These are phyloP conservation scores for Oscheius sp. DNA, from an alignment of 2,888 invertebrate genomes.

Conservation along the genomic window DNA sequence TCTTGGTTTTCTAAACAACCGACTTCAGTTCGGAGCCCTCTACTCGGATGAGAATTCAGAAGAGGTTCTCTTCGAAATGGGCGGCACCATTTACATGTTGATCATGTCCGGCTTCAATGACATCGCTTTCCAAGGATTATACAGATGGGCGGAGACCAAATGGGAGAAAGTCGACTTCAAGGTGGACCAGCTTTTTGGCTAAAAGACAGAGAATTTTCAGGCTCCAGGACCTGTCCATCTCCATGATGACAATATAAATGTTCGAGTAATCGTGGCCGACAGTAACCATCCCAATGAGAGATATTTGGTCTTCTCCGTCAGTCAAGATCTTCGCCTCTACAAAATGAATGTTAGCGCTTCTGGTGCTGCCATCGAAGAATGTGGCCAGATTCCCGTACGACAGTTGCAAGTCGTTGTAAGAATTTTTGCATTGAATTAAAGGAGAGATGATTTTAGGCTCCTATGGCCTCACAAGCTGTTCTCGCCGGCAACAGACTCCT, in stretches of 20 bases:
- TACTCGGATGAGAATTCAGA: conserved; percentile 12
- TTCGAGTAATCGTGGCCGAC: neutral
- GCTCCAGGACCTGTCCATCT: conserved; percentile 2
- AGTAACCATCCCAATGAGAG: conserved; percentile 6
- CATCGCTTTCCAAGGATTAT: neutral
- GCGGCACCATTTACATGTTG: neutral
- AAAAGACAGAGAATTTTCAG: neutral
- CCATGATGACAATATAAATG: conserved; percentile 17
- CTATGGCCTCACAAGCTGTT: conserved; percentile 4
- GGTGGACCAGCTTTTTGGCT: neutral
- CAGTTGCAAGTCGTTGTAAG: conserved; percentile 14
- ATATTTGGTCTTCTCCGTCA: conserved; percentile 11
- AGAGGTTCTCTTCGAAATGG: conserved; percentile 16
- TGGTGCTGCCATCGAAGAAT: neutral
- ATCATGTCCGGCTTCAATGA: conserved; percentile 22
- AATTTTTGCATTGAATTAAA: too few species aligned
- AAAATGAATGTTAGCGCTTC: neutral
- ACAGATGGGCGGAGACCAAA: conserved; percentile 2
- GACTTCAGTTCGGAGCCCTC: neutral
- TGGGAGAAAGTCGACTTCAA: conserved; percentile 7
- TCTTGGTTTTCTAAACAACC: neutral
- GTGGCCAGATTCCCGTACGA: neutral
- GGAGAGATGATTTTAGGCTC: too few species aligned
- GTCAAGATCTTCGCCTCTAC: conserved; percentile 9
- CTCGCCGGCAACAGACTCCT: conserved; percentile 11